Base-by-base conservation (phyloP, 2,113 vertebrate species). In the Larimichthys crocea region DNA sequence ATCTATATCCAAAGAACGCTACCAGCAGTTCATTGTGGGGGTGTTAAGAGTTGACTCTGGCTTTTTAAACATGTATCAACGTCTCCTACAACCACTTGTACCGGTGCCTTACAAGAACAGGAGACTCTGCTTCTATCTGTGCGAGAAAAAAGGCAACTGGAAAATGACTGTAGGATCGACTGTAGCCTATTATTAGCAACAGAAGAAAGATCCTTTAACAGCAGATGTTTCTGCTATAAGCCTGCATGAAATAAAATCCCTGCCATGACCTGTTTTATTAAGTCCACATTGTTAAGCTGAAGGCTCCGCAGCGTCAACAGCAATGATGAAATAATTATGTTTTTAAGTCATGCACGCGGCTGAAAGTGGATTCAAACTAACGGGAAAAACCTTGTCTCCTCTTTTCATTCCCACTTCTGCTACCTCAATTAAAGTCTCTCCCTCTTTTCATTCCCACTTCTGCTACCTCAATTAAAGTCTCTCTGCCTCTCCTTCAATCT, bases 401-500 rank as follows among this genome's bases (percentile, higher is more conserved):
- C n/a, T 50, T 50, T 72, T 70, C 53, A 35, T 64, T 56, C 63
- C 26, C 53, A 26, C 24, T 31, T 4, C 31, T 31, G 31, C 31
- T 31, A 26, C 24, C 24, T 26, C 24, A 26, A 26, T 26, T 26
- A 26, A 26, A 26, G 24, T 26, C n/a, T n/a, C n/a, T n/a, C n/a
- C 49, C 50, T 52, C 61, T 79, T n/a, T n/a, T n/a, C 24, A 61
- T 50, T 77, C 5, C 64, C 20, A 35, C 60, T 40, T 85, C 72
- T 80, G 77, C 72, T 85, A 40, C 76, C 62, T 87, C 49, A 31
- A 79, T 86, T 82, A 68, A 76, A 83, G 52, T 68, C 44, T 4
- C 71, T 16, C 83, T 14, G 67, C 49, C 50, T 52, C 61, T 79
- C 78, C 79, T 78, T 83, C 77, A 78, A 59, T 73, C 52, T 75